A percentile compares a stretch with the other conserved stretches of the same genome.
Conservation (phyloP, 1,140 invertebrate genomes). For the Penaeus vannamei region DNA sequence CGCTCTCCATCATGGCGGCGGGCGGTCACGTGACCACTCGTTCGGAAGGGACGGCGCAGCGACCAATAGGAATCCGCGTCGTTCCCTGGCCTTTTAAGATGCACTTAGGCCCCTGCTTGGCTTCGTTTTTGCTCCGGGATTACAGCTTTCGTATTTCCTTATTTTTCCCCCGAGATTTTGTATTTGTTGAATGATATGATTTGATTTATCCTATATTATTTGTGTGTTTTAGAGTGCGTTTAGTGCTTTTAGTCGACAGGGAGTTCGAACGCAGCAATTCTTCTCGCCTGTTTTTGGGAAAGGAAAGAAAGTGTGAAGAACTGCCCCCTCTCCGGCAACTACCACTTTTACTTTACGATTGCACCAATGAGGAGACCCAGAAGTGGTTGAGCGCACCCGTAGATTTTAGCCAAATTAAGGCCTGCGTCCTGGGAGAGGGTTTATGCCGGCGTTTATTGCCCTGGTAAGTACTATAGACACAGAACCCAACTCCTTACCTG, state of each 20-base stretch:
- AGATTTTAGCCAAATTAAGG: constrained; percentile 65
- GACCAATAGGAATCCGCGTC: constrained; percentile 25
- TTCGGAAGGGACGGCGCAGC: constrained; percentile 46
- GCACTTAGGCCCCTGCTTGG: neutral
- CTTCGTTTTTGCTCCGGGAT: no score
- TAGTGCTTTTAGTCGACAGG: neutral
- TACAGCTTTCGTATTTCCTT: no score
- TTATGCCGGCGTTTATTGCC: constrained; percentile 57
- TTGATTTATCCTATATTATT: no score
- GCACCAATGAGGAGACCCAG: constrained; percentile 31
- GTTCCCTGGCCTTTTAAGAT: constrained; percentile 33
- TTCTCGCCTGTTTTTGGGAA: neutral
- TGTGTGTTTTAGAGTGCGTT: no score
- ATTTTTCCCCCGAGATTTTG: no score
- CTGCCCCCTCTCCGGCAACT: neutral
- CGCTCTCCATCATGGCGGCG: constrained; percentile 43
- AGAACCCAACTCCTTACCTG: constrained; percentile 58
- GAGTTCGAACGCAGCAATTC: neutral
- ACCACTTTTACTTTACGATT: constrained; percentile 49
- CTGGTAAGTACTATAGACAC: constrained; percentile 53
- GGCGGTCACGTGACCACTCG: constrained; percentile 48
- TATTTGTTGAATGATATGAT: no score
- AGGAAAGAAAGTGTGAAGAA: neutral
- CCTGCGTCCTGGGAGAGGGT: no score
- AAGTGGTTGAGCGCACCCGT: constrained; percentile 45